Percentiles rank a stretch among this genome's conserved stretches.
Evolutionary conservation across 2,113 vertebrate species (phyloP).

Genomic region (Urocolius indicus): DNA sequence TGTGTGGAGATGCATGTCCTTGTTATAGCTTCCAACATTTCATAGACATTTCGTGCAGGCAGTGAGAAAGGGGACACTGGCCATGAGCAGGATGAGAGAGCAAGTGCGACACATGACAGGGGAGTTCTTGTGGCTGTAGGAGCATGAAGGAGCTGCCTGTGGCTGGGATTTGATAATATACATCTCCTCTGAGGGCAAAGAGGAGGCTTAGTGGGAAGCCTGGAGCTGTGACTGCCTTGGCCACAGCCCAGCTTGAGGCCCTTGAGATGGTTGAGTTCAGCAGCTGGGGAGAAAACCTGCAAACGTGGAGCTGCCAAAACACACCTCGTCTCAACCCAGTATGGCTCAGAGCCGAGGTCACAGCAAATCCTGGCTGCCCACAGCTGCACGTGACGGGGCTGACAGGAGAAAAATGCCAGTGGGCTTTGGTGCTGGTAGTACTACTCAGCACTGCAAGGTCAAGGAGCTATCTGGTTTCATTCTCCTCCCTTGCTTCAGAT

Average conservation of each 20-base stretch:
- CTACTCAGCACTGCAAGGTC: background rate
- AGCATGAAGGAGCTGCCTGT: background rate
- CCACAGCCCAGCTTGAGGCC: constrained; percentile 13
- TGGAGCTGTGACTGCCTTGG: constrained; percentile 26
- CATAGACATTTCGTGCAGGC: background rate
- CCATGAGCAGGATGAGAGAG: background rate
- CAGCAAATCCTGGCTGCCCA: fast-evolving
- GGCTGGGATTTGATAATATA: background rate
- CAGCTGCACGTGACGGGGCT: background rate
- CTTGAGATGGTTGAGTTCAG: background rate
- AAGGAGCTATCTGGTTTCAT: background rate
- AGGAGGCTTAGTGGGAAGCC: background rate
- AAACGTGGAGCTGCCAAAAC: background rate
- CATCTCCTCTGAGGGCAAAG: background rate
- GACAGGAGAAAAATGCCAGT: background rate
- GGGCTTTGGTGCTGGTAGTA: background rate
- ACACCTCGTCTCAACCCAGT: background rate
- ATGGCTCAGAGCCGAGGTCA: background rate
- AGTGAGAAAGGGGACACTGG: background rate
- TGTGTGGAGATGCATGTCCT: fast-evolving
- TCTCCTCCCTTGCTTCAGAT: fast-evolving
- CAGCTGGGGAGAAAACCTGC: background rate
- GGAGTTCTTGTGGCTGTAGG: background rate
- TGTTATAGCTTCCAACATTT: background rate
- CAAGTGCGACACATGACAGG: fast-evolving